These are phyloP conservation scores for Enoplosus armatus DNA, from an alignment of 2,797 vertebrate genomes.

Conservation along the genomic window DNA sequence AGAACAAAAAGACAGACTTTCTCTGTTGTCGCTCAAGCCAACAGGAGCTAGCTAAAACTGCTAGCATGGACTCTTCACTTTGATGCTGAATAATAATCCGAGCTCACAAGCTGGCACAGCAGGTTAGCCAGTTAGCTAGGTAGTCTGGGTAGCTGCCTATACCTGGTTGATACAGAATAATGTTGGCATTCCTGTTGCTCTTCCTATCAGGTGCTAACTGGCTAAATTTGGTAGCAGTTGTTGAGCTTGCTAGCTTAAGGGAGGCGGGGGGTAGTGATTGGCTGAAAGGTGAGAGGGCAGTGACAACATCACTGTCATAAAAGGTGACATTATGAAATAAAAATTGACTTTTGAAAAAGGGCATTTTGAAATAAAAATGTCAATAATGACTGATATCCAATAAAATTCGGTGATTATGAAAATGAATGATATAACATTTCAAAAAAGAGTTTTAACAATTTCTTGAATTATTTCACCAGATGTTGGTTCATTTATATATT, in stretches of 20 bases:
- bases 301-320: not conserved
- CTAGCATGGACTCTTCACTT: not conserved
- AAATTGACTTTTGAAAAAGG: not conserved
- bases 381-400: not conserved
- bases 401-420: not conserved
- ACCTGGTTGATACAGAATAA: not conserved
- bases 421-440: not conserved
- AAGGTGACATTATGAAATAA: not conserved
- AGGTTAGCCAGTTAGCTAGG: no score
- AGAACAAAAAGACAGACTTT: no score
- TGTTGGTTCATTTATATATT: not conserved
- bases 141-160: no score
- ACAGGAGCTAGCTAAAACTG: not conserved
- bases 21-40: no score
- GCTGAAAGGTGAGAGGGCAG: not conserved
- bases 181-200: not conserved
- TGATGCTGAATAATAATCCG: not conserved
- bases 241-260: no score
- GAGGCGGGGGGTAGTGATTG: not conserved
- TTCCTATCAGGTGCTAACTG: not conserved
- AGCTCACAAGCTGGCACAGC: no score
- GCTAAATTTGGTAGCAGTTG: not conserved
- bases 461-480: constrained; percentile 5
- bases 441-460: not conserved
- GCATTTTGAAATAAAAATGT: not conserved